Conservation (phyloP, 2,113 vertebrate species). For the Poecilia latipinna region DNA sequence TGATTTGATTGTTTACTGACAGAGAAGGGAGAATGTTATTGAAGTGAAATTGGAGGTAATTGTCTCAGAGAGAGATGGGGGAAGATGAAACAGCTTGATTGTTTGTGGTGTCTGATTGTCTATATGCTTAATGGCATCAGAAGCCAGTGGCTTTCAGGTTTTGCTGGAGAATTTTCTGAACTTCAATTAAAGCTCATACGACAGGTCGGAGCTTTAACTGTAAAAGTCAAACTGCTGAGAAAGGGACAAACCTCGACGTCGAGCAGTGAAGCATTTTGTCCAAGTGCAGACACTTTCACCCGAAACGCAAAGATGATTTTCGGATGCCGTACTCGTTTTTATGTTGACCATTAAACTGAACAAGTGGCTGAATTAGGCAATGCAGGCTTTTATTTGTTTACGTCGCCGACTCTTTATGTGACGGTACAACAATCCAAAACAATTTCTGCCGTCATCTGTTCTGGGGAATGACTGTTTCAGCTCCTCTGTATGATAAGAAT, state of each 20-base stretch:
- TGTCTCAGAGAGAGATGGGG: conserved; percentile 69
- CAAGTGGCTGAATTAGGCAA: background rate
- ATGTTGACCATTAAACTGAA: background rate
- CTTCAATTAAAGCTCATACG: conserved; percentile 1
- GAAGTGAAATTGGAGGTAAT: conserved; percentile 76
- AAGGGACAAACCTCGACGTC: background rate
- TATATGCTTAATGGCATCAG: conserved; percentile 19
- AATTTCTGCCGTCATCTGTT: background rate
- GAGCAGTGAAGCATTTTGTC: background rate
- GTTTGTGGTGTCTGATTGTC: conserved; percentile 43
- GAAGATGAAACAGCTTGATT: conserved; percentile 63
- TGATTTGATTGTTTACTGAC: conserved; percentile 79
- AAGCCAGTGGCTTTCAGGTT: conserved; percentile 10
- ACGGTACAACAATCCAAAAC: background rate
- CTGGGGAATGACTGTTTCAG: background rate
- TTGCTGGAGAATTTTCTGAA: background rate
- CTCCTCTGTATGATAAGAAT: background rate
- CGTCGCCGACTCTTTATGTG: background rate
- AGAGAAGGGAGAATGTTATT: conserved; percentile 69
- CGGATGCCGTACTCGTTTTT: background rate
- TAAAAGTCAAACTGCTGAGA: background rate
- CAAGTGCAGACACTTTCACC: background rate
- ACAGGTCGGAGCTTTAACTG: background rate
- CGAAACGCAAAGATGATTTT: background rate
- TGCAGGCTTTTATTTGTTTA: background rate